A percentile compares a stretch with the other conserved stretches of the same genome.
These are phyloP conservation scores for Orchestes rusci DNA, from an alignment of 2,888 invertebrate species.

Conservation along the genomic window DNA sequence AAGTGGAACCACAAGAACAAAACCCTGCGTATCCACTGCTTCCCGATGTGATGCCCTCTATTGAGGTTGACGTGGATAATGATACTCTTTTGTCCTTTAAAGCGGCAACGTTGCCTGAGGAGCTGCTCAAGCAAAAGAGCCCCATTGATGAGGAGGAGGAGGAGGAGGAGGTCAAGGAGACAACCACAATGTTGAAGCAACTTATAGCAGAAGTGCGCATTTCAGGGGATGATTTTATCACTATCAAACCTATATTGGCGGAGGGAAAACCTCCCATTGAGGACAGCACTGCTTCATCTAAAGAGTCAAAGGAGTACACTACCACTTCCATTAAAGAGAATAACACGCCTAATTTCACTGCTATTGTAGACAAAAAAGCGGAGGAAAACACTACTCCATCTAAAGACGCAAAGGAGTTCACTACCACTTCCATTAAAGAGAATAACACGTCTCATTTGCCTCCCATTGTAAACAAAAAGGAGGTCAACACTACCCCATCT, in stretches of 20 bases:
- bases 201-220: neutral
- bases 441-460: no score
- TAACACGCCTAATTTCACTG: neutral
- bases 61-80: constrained; percentile 24
- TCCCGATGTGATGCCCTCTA: constrained; percentile 46
- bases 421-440: neutral
- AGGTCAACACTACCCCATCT: no score
- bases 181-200: neutral
- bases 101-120: constrained; percentile 33
- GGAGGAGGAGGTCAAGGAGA: neutral
- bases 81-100: constrained; percentile 28
- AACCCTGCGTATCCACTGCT: constrained; percentile 51
- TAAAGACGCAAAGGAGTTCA: neutral
- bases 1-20: constrained; percentile 28
- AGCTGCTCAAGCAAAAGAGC: constrained; percentile 31
- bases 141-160: constrained; percentile 21
- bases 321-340: neutral
- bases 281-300: neutral
- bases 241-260: no score
- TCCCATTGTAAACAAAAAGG: no score
- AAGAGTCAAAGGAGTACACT: constrained; percentile 19
- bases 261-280: neutral
- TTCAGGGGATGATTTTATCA: neutral
- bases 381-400: neutral
- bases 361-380: neutral